phyloP scores from a whole-genome alignment of 2,888 invertebrate genomes.

The Litoditis marina region DNA sequence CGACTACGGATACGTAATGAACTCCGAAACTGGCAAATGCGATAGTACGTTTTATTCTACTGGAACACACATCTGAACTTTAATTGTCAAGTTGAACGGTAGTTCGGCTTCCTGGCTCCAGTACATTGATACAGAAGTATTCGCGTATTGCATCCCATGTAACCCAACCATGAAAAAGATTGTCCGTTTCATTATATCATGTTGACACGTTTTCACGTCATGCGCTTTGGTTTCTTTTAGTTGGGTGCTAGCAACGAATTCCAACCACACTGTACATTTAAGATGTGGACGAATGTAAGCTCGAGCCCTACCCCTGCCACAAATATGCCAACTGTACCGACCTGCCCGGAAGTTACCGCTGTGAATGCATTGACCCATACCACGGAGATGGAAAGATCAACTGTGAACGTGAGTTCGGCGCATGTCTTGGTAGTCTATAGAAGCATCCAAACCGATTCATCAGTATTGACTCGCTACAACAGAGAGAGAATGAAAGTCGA shows the following conservation, averaged over 20 bases:
- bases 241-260: not conserved
- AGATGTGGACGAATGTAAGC: not conserved
- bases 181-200: no score
- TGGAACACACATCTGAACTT: not conserved
- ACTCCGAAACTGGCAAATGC: no score
- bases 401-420: slow-evolving; percentile 6
- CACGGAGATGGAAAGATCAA: not conserved
- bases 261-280: no score
- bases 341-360: not conserved
- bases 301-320: not conserved
- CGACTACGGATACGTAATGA: slow-evolving; percentile 3
- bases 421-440: no score
- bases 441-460: no score
- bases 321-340: not conserved
- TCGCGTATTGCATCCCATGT: no score
- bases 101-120: not conserved
- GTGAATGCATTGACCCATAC: not conserved
- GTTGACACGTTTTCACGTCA: no score
- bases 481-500: no score
- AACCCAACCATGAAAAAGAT: no score
- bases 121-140: no score
- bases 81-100: not conserved
- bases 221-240: not conserved
- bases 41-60: not conserved
- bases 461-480: no score